Base-by-base conservation (phyloP, 2,797 vertebrate genomes). In the Gymnoscopelus braueri region DNA sequence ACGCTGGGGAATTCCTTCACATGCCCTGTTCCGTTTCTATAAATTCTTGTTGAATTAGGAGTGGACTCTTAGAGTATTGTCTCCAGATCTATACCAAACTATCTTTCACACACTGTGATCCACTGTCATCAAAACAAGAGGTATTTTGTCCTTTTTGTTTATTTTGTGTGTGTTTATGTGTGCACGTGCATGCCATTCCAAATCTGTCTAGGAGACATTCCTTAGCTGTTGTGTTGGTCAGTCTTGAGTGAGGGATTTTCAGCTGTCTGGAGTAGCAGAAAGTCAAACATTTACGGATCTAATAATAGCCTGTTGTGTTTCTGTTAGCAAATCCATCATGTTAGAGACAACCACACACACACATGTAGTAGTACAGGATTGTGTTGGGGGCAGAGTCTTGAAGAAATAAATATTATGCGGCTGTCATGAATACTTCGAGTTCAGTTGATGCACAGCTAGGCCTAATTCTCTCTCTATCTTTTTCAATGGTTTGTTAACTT, bases 221-320 rank as follows among this genome's bases (percentile, higher is more conserved):
- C 72, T 89, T 78, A 66, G 66, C 75, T 71, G 65, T 69, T 72
- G 81, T 86, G 84, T 81, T 90, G 89, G 88, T 88, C 84, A 60
- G 49, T 71, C 68, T 19, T 69, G 55, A 84, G 77, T 50, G 73
- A 77, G 86, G 72, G 52, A 58, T 78, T 84, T 88, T 89, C 78
- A 87, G 78, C 83, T 86, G 84, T 81, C 78, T 50, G 72, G 67
- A 65, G 74, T 60, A 72, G 50, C 71, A 79, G 71, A 89, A 88
- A 88, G 65, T 84, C 62, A 84, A 85, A 84, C 72, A 61, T 78
- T 74, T 48, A 49, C 55, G 60, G 68, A 74, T 71, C 70, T 88
- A 84, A 83, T 81, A 84, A 87, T 84, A 84, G 82, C 63, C 63
- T 67, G 70, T 69, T 80, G 65, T 68, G 61, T 81, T 65, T 26